Evolutionary conservation across 1,140 invertebrate species (phyloP).

Genomic region (Samia ricini): DNA sequence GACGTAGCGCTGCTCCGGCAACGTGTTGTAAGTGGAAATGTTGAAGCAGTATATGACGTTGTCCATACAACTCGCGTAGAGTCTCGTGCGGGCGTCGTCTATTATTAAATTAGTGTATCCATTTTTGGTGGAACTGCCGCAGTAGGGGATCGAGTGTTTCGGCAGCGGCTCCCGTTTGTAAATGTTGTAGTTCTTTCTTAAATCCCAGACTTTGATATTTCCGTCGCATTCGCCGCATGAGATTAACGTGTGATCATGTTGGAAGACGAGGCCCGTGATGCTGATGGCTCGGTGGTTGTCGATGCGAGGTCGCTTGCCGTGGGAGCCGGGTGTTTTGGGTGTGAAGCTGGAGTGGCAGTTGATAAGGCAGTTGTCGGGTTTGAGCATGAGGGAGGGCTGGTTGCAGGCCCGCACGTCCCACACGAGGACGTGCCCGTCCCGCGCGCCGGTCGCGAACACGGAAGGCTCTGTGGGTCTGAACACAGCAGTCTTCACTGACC

Average conservation of each 20-base stretch:
- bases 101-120: slow-evolving; percentile 90
- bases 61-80: slow-evolving; percentile 93
- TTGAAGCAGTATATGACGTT: slow-evolving; percentile 92
- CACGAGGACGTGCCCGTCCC: slow-evolving; percentile 90
- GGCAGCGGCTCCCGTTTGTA: slow-evolving; percentile 85
- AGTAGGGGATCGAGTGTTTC: slow-evolving; percentile 84
- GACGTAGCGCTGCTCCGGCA: slow-evolving; percentile 80
- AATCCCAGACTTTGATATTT: slow-evolving; percentile 92
- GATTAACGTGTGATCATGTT: slow-evolving; percentile 86
- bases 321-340: slow-evolving; percentile 71
- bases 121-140: slow-evolving; percentile 81
- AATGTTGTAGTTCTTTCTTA: slow-evolving; percentile 87
- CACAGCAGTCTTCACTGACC: slow-evolving; percentile 88
- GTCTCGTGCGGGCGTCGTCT: slow-evolving; percentile 81
- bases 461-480: slow-evolving; percentile 83
- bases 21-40: slow-evolving; percentile 82
- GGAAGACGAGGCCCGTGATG: slow-evolving; percentile 89
- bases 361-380: slow-evolving; percentile 81
- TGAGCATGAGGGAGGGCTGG: slow-evolving; percentile 71
- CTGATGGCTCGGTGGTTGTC: slow-evolving; percentile 62
- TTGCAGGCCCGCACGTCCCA: slow-evolving; percentile 85
- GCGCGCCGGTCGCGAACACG: slow-evolving; percentile 90
- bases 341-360: slow-evolving; percentile 78
- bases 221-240: slow-evolving; percentile 91
- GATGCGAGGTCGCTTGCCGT: slow-evolving; percentile 59